A percentile compares a stretch with the other conserved stretches of the same genome.
Evolutionary conservation across 2,113 vertebrate species (phyloP).

Genomic region (Actenoides lindsayi): DNA sequence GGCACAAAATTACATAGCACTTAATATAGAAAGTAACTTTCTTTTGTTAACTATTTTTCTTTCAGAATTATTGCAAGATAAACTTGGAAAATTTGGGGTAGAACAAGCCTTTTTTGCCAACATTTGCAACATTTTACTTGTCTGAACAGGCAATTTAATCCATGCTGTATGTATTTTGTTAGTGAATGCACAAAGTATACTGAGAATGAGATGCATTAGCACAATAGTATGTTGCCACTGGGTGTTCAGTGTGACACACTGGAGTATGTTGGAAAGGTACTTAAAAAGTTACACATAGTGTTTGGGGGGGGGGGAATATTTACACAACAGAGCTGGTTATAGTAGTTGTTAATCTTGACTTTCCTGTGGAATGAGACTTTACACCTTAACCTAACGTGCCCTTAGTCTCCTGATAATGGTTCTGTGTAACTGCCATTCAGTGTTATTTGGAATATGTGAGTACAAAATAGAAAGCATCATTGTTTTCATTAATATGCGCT

Average conservation of each 20-base stretch:
- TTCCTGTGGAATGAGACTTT: not conserved
- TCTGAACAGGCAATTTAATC: not conserved
- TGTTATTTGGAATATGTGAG: not conserved
- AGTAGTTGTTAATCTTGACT: not conserved
- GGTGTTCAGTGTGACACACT: not conserved
- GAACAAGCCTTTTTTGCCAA: not conserved
- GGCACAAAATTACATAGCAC: not conserved
- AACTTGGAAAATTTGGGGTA: not conserved
- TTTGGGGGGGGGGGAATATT: not conserved
- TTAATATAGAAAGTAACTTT: not conserved
- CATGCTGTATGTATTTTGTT: fast-evolving
- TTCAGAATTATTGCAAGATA: not conserved
- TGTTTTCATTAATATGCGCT: not conserved
- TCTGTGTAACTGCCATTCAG: not conserved
- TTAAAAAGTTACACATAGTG: not conserved
- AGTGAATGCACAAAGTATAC: not conserved
- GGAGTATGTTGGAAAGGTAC: not conserved
- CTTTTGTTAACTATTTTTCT: not conserved
- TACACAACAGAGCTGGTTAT: not conserved
- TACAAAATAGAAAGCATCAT: not conserved
- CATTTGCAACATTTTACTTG: not conserved
- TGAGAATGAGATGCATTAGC: not conserved
- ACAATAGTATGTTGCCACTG: not conserved
- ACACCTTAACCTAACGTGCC: not conserved
- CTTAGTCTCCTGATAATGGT: not conserved